A percentile compares a stretch with the other conserved stretches of the same genome.
Conservation (phyloP, 2,888 invertebrate species). For the Acleris cristana region DNA sequence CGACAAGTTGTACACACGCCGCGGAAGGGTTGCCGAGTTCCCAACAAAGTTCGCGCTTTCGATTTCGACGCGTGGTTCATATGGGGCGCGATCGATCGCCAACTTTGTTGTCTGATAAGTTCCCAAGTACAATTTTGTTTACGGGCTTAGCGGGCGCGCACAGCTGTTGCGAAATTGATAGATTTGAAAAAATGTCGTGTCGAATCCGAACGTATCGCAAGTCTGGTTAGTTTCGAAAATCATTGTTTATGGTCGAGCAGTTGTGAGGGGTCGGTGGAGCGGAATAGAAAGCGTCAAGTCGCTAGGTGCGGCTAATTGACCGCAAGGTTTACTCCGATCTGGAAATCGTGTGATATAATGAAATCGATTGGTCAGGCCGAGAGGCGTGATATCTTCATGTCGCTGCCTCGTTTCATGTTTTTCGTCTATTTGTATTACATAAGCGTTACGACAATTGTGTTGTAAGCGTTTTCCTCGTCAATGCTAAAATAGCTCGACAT, state of each 20-base stretch:
- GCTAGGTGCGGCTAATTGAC: slow-evolving; percentile 75
- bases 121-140: slow-evolving; percentile 44
- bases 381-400: slow-evolving; percentile 38
- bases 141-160: slow-evolving; percentile 43
- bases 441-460: slow-evolving; percentile 22
- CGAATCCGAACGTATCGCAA: slow-evolving; percentile 67
- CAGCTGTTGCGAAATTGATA: slow-evolving; percentile 53
- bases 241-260: slow-evolving; percentile 80
- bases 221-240: slow-evolving; percentile 66
- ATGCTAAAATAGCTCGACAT: not conserved
- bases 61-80: slow-evolving; percentile 77
- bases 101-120: slow-evolving; percentile 57
- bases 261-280: slow-evolving; percentile 69
- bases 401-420: slow-evolving; percentile 18
- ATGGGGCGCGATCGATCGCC: slow-evolving; percentile 76
- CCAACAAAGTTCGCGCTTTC: slow-evolving; percentile 73
- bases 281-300: slow-evolving; percentile 81
- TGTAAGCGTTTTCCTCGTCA: slow-evolving; percentile 9
- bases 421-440: slow-evolving; percentile 33
- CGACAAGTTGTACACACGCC: slow-evolving; percentile 71
- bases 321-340: slow-evolving; percentile 76
- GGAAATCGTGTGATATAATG: slow-evolving; percentile 65
- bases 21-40: slow-evolving; percentile 76
- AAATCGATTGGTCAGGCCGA: slow-evolving; percentile 46
- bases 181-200: slow-evolving; percentile 58